A percentile compares a stretch with the other conserved stretches of the same genome.
These are phyloP conservation scores for Toxotes chatareus DNA, from an alignment of 2,113 vertebrate species.

Conservation along the genomic window DNA sequence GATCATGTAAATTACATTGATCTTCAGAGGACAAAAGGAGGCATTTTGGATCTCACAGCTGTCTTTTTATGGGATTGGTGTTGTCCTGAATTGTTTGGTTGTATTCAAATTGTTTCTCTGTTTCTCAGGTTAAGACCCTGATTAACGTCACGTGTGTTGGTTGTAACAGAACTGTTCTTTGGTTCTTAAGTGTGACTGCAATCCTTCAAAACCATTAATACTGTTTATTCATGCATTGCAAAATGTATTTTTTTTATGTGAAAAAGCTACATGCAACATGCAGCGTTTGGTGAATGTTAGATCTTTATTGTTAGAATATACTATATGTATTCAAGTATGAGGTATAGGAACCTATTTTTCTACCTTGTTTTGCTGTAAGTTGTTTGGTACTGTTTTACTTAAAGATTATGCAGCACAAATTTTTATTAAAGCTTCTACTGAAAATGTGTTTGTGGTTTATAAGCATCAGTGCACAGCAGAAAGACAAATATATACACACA, in stretches of 20 bases:
- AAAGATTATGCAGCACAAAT: conserved; percentile 34
- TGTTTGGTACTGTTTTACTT: conserved; percentile 63
- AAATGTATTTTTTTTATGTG: conserved; percentile 49
- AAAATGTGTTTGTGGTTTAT: conserved; percentile 1
- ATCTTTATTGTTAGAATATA: conserved; percentile 33
- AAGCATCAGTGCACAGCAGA: not conserved
- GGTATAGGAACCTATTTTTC: conserved; percentile 72
- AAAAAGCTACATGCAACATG: conserved; percentile 45
- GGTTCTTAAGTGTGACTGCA: conserved; percentile 17
- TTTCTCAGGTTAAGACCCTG: not conserved
- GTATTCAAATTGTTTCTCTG: not conserved
- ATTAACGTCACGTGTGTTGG: not conserved
- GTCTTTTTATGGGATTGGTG: not conserved
- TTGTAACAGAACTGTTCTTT: conserved; percentile 23
- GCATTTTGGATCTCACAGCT: not conserved
- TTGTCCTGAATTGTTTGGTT: not conserved
- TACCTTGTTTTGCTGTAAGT: conserved; percentile 56
- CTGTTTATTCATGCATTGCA: conserved; percentile 23
- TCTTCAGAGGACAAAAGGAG: not conserved
- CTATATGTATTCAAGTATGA: conserved; percentile 16
- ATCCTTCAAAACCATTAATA: conserved; percentile 6
- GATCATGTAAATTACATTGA: not conserved
- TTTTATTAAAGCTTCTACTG: conserved; percentile 65
- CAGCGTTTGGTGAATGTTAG: conserved; percentile 67
- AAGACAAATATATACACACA: not conserved